phyloP scores from a whole-genome alignment of 2,797 vertebrate species.

The Mus caroli region DNA sequence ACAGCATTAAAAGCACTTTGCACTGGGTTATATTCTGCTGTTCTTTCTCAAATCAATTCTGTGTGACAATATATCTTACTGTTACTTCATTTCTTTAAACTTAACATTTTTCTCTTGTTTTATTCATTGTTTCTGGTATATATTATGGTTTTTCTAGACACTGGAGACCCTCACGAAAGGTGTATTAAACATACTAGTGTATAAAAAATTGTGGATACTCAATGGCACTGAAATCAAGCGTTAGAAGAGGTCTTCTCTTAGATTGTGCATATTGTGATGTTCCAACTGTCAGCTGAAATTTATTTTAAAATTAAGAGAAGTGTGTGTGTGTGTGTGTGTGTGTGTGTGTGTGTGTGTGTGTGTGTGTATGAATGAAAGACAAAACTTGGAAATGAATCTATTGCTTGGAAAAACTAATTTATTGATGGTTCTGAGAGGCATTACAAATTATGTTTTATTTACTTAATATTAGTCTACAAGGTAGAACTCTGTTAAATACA shows the following conservation, averaged over 20 bases:
- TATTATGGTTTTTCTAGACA: background rate
- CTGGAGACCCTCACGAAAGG: background rate
- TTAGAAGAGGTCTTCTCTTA: background rate
- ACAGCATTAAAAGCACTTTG: background rate
- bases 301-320: background rate
- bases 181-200: background rate
- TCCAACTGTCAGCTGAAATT: background rate
- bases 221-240: background rate
- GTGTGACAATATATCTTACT: background rate
- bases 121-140: background rate
- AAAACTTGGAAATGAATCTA: background rate
- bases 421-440: background rate
- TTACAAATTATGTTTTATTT: conserved; percentile 66
- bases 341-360: no score
- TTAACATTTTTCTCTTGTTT: background rate
- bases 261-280: conserved; percentile 2
- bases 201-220: background rate
- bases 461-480: conserved; percentile 9
- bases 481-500: background rate
- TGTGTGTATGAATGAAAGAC: background rate
- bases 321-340: no score
- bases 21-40: background rate
- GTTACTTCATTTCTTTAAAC: background rate
- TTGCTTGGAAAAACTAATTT: background rate
- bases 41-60: background rate